phyloP scores from a whole-genome alignment of 2,888 invertebrate genomes.

The Acholoe squamosa region DNA sequence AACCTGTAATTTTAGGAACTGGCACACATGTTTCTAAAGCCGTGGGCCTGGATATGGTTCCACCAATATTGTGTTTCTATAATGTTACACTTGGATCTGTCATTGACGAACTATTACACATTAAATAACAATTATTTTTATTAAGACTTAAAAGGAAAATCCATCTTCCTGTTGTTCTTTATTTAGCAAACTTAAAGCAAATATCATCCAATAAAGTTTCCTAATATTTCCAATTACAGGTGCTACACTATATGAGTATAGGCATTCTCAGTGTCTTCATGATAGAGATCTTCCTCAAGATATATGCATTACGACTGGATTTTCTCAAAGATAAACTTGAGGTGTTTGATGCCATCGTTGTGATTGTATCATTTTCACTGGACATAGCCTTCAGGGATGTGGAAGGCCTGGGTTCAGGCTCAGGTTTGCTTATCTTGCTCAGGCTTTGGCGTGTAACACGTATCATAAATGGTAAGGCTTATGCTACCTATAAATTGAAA shows the following conservation, averaged over 20 bases:
- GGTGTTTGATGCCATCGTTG: slow-evolving; percentile 83
- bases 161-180: too few relatives aligned
- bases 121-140: too few relatives aligned
- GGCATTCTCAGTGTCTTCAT: slow-evolving; percentile 79
- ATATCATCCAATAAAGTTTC: too few relatives aligned
- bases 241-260: slow-evolving; percentile 82
- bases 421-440: slow-evolving; percentile 83
- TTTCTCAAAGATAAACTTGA: slow-evolving; percentile 83
- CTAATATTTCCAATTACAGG: slow-evolving; percentile 67
- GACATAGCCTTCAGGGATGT: slow-evolving; percentile 81
- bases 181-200: too few relatives aligned
- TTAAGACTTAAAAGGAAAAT: too few relatives aligned
- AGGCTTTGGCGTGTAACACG: slow-evolving; percentile 83
- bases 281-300: slow-evolving; percentile 73
- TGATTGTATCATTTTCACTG: slow-evolving; percentile 82
- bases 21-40: too few relatives aligned
- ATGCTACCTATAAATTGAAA: too few relatives aligned
- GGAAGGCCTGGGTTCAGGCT: slow-evolving; percentile 78
- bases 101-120: too few relatives aligned
- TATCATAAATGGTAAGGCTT: slow-evolving; percentile 84
- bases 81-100: too few relatives aligned
- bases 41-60: too few relatives aligned
- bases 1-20: too few relatives aligned
- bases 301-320: slow-evolving; percentile 81
- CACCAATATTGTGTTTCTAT: too few relatives aligned